Base-by-base conservation (phyloP, 2,797 vertebrate genomes). In the Manis pentadactyla region DNA sequence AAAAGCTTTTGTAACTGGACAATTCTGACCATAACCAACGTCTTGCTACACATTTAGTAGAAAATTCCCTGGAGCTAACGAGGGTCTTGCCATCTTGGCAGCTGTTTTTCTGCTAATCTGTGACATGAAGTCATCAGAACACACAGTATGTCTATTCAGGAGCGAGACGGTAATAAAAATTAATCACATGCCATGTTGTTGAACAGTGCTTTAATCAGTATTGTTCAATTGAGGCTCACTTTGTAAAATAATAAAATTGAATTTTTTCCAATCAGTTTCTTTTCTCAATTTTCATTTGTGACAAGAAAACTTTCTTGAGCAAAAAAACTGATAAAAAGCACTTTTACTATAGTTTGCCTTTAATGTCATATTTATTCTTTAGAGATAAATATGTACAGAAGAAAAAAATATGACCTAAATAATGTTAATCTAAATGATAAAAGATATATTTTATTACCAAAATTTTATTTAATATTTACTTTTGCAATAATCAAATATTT, bases 11-110 rank as follows among this genome's bases (percentile, higher is more conserved):
- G 23, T 49, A 63, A 57, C 34, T 63, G 17, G 21, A 87, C 10
- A 92, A 63, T 69, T 95, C 71, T 92, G 64, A 29, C 39, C 4
- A 63, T 75, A 88, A 46, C 85, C 73, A 63, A 85, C 64, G n/a
- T 59, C 57, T 87, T 84, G 21, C n/a, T 37, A 31, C 27, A n/a
- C 1, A 29, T 14, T 86, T 53, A 71, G n/a, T 53, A 75, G 53
- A 55, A 94, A 86, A 78, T 69, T 87, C 11, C 18, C 51, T 42
- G 23, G 11, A 71, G 39, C 53, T 42, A 91, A 79, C 69, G 57
- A 83, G 4, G 21, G 42, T 64, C 39, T 84, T 64, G 4, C 10
- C 83, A 39, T 66, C 13, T 34, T 59, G 29, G 14, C 23, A 89
- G 12, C 13, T 66, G 8, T 14, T 19, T 6, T 57, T 73, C 83